Evolutionary conservation across 2,113 vertebrate genomes (phyloP).

Genomic region (Aleadryas rufinucha): DNA sequence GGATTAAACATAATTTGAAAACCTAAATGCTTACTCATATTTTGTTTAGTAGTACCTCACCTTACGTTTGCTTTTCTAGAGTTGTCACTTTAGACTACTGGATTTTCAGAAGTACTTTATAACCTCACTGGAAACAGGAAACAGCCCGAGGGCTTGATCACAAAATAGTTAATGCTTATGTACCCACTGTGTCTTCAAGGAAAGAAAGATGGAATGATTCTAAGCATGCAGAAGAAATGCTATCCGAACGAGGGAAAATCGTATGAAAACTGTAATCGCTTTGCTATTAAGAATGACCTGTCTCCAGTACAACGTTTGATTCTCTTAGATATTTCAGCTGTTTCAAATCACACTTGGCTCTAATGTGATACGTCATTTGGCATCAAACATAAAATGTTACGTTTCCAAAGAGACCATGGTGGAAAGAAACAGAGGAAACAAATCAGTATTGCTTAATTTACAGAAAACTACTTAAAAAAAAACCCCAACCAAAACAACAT

Average conservation of each 20-base stretch:
- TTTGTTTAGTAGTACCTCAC: conserved; percentile 3
- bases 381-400: background rate
- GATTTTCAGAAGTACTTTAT: conserved; percentile 22
- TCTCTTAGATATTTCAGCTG: background rate
- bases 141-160: background rate
- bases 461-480: background rate
- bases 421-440: background rate
- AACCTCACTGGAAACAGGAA: background rate
- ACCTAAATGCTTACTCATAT: conserved; percentile 12
- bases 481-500: background rate
- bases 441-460: background rate
- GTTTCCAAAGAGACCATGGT: background rate
- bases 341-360: background rate
- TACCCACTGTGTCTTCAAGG: background rate
- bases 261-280: background rate
- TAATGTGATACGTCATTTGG: background rate
- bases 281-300: background rate
- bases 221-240: background rate
- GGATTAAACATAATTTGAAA: background rate
- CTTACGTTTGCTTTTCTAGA: background rate
- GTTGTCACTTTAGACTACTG: background rate
- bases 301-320: background rate
- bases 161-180: background rate
- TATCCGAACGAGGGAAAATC: background rate
- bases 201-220: conserved; percentile 2